Evolutionary conservation across 2,113 vertebrate species (phyloP), one percentile per base, ranked within the genome.

Genomic region (Larimichthys polyactis): DNA sequence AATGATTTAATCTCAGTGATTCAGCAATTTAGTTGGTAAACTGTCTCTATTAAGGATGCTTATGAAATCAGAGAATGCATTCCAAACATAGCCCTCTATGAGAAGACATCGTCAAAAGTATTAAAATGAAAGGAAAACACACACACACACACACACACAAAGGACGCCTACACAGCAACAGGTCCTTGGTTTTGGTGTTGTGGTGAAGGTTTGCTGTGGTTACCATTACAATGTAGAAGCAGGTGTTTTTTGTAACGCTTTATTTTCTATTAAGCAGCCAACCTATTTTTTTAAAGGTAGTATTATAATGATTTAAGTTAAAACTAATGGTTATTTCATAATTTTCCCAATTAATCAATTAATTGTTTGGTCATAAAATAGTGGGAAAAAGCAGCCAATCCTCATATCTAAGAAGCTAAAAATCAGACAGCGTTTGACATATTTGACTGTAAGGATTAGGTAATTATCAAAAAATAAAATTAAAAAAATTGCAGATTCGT

Each of bases 1-100:
- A 24, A 64, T 55, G 40, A 66, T 6, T 52, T n/a, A 57, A 58
- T 67, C 15, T 64, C 32, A 11, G 32, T 62, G 78, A 63, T 72
- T 65, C 32, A 66, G 40, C 62, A 24, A 82, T 81, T 74, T 51
- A 73, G 11, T 55, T 71, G 29, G 36, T 29, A 49, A 83, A 78
- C n/a, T 57, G 72, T 24, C 65, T 85, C 73, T 11, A 59, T 79
- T 79, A 63, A 55, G 52, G 55, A 76, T 22, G 22, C 24, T 68
- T 80, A 85, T 46, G 12, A 48, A 48, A 55, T 29, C 52, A 19
- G 27, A 46, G 16, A 65, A 19, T 5, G 27, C 22, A n/a, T 58
- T 65, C 15, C 55, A 64, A 36, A 52, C 15, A 62, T 27, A 11
- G 58, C 54, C 2, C 10, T 36, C 24, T 40, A 6, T 24, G 29